phyloP scores from a whole-genome alignment of 2,113 vertebrate species.

The Serinus canaria region DNA sequence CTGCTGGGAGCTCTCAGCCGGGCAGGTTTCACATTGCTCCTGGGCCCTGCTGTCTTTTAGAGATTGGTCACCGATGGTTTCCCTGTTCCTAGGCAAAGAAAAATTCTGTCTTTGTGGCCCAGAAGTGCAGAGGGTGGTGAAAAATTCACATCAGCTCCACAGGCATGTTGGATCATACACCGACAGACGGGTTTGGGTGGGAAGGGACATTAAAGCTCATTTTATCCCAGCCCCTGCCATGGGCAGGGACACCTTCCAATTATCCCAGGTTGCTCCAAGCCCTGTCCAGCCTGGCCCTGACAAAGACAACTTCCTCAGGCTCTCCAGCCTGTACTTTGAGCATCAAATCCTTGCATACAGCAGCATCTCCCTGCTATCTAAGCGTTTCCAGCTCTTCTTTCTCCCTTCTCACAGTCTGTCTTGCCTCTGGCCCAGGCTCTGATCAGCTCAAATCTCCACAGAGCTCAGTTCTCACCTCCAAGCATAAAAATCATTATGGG shows the following conservation, averaged over 20 bases:
- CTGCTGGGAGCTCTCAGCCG: not conserved
- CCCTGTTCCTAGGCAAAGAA: not conserved
- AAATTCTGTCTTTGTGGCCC: not conserved
- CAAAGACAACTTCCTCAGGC: not conserved
- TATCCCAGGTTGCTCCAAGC: not conserved
- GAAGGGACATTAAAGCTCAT: not conserved
- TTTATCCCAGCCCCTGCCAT: not conserved
- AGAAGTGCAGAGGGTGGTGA: not conserved
- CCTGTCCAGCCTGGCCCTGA: not conserved
- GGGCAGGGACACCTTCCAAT: not conserved
- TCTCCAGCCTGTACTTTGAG: not conserved
- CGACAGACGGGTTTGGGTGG: not conserved
- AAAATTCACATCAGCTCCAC: not conserved
- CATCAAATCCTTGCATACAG: not conserved
- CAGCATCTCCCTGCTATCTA: not conserved
- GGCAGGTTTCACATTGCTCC: not conserved
- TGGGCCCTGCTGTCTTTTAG: not conserved
- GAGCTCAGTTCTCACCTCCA: not conserved
- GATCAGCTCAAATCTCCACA: not conserved
- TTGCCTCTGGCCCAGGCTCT: not conserved
- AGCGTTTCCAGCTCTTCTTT: not conserved
- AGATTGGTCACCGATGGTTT: not conserved
- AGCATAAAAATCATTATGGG: not conserved
- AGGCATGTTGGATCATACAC: too few relatives aligned
- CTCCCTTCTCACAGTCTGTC: not conserved